Conservation (phyloP, 2,888 invertebrate genomes). For the Plutella xylostella region DNA sequence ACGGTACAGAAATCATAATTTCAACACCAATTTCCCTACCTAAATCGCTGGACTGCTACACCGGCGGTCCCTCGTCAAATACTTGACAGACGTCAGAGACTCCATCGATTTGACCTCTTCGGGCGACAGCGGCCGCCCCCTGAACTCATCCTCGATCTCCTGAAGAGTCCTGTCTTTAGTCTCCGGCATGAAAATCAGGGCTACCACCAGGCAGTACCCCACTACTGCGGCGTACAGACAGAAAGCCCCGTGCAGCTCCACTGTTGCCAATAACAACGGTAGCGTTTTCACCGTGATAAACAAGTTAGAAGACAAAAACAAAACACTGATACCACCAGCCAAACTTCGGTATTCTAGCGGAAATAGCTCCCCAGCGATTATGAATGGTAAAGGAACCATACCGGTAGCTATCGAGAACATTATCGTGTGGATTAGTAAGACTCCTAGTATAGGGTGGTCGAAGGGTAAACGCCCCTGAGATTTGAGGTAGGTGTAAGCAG, state of each 20-base stretch:
- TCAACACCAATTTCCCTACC: no score
- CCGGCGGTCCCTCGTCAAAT: not conserved
- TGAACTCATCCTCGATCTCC: conserved; percentile 45
- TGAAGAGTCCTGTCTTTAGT: conserved; percentile 46
- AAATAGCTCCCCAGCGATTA: conserved; percentile 76
- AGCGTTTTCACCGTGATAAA: conserved; percentile 40
- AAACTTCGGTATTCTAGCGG: conserved; percentile 69
- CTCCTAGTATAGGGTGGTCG: conserved; percentile 34
- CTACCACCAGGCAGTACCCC: conserved; percentile 32
- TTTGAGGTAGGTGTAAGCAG: conserved; percentile 36
- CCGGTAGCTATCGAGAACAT: conserved; percentile 69
- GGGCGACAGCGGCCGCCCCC: conserved; percentile 31
- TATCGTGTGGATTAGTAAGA: conserved; percentile 39
- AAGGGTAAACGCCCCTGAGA: conserved; percentile 25
- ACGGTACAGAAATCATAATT: no score
- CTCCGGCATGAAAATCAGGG: conserved; percentile 39
- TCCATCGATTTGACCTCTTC: conserved; percentile 33
- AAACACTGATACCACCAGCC: conserved; percentile 52
- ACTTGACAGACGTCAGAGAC: conserved; percentile 28
- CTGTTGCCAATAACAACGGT: conserved; percentile 29
- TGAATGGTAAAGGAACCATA: conserved; percentile 73
- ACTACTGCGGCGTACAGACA: conserved; percentile 35
- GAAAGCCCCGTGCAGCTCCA: conserved; percentile 39
- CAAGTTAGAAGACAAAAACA: conserved; percentile 36
- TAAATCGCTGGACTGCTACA: conserved; percentile 6